phyloP scores from a whole-genome alignment of 2,888 invertebrate species.

The Agrenia bidenticulata region DNA sequence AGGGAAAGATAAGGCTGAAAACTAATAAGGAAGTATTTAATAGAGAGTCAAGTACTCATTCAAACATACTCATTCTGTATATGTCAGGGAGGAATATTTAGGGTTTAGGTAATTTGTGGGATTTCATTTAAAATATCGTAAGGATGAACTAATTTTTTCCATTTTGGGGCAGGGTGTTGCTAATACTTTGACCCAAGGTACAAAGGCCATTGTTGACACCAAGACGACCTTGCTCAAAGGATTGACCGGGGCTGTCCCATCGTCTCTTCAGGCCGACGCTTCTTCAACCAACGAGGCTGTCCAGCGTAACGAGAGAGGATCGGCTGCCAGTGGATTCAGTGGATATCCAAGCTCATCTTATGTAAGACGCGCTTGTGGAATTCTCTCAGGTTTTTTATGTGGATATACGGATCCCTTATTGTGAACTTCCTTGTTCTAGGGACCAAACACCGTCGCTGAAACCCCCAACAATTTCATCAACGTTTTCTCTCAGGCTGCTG shows the following conservation, averaged over 20 bases:
- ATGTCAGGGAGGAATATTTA: not conserved
- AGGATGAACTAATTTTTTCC: not conserved
- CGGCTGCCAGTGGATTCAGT: conserved; percentile 48
- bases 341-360: conserved; percentile 50
- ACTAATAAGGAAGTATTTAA: too few species aligned
- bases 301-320: conserved; percentile 51
- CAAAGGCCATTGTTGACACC: conserved; percentile 52
- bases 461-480: conserved; percentile 53
- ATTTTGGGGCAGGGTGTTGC: conserved; percentile 49
- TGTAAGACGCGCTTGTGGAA: conserved; percentile 31
- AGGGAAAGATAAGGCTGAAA: too few species aligned
- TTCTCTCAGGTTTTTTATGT: not conserved
- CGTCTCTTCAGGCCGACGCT: conserved; percentile 52
- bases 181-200: conserved; percentile 52
- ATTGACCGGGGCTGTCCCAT: conserved; percentile 50
- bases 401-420: not conserved
- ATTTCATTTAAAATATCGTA: not conserved
- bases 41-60: too few species aligned
- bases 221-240: conserved; percentile 52
- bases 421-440: conserved; percentile 27
- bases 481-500: conserved; percentile 53
- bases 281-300: conserved; percentile 52
- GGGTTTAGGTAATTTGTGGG: not conserved
- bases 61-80: too few species aligned
- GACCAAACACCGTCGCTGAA: conserved; percentile 52